phyloP scores from a whole-genome alignment of 2,888 invertebrate species.

The Ecdyonurus torrentis region DNA sequence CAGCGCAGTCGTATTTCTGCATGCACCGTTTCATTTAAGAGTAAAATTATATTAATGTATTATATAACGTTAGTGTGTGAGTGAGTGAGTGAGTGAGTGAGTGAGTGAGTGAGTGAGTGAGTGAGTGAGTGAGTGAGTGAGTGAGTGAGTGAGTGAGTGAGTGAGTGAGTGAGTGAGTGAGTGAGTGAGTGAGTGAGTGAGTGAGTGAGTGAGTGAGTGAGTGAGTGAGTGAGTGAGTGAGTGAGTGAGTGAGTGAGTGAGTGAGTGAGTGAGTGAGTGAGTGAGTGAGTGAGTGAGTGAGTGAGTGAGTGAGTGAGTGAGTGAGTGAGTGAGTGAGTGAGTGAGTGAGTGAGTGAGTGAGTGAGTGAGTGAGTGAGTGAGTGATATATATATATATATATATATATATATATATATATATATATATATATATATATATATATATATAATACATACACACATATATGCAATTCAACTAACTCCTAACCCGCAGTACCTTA shows the following conservation, averaged over 20 bases:
- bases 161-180: slow-evolving; percentile 4
- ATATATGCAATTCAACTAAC: too few relatives aligned
- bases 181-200: slow-evolving; percentile 5
- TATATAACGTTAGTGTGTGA: too few relatives aligned
- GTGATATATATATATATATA: too few relatives aligned
- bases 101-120: slow-evolving; percentile 6
- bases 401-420: too few relatives aligned
- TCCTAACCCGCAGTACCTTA: too few relatives aligned
- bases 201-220: slow-evolving; percentile 3
- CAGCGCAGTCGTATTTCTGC: too few relatives aligned
- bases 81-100: neutral
- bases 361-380: neutral
- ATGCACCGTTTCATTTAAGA: too few relatives aligned
- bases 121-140: slow-evolving; percentile 8
- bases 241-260: neutral
- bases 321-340: slow-evolving; percentile 1
- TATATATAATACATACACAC: too few relatives aligned
- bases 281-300: neutral
- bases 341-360: slow-evolving; percentile 1
- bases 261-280: slow-evolving; percentile 3
- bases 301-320: slow-evolving; percentile 4
- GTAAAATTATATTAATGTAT: too few relatives aligned
- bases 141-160: slow-evolving; percentile 5
- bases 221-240: slow-evolving; percentile 6
- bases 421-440: too few relatives aligned